Evolutionary conservation across 2,113 vertebrate species (phyloP).

Genomic region (Diphyllodes magnificus): DNA sequence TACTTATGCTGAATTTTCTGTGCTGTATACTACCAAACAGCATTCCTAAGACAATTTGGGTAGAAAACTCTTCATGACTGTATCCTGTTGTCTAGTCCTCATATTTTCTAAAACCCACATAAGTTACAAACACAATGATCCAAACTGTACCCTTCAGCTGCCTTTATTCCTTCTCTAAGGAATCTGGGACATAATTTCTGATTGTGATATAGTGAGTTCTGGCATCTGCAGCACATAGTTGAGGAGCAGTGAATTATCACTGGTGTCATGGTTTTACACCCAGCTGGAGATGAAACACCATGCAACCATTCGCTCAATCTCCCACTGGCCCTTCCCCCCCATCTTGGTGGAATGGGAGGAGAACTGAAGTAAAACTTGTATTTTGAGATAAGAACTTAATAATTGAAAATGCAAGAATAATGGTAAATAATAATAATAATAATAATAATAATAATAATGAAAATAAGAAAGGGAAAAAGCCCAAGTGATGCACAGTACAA

Average conservation of each 20-base stretch:
- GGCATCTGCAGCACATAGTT: not conserved
- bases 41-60: not conserved
- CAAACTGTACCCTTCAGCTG: not conserved
- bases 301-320: not conserved
- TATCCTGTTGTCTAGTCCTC: not conserved
- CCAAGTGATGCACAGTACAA: not conserved
- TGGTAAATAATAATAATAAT: not conserved
- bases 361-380: not conserved
- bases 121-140: not conserved
- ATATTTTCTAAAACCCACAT: rapidly evolving
- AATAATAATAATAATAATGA: not conserved
- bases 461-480: not conserved
- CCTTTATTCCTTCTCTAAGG: not conserved
- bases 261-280: not conserved
- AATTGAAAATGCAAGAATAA: not conserved
- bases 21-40: not conserved
- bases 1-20: not conserved
- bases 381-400: not conserved
- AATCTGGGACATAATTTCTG: not conserved
- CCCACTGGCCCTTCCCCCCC: not conserved
- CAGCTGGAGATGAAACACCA: not conserved
- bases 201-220: not conserved
- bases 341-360: not conserved
- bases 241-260: not conserved
- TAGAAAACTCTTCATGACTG: not conserved